Base-by-base conservation (phyloP, 2,888 invertebrate genomes). In the Drosophila macrospina region DNA sequence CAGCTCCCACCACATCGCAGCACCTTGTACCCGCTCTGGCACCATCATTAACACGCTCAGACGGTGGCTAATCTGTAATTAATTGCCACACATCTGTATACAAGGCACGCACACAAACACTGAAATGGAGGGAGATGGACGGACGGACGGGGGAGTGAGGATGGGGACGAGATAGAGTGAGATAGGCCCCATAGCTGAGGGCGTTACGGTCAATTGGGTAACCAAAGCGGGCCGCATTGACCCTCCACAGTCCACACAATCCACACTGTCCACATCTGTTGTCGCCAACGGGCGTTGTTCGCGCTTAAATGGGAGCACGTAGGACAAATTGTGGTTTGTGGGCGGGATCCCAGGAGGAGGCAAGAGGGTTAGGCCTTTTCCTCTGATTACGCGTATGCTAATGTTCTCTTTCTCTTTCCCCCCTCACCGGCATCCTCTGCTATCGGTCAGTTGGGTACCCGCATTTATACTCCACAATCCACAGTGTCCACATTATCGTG, bases 61-160 rank as follows among this genome's bases (percentile, higher is more conserved):
- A 51, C 52, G 74, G 62, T 74, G 84, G 79, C 73, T 89, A 87
- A 87, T 88, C 82, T 78, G 86, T 79, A 79, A 89, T 88, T 89
- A 87, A 89, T 83, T 83, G 84, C 61, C 75, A 70, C 79, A 86
- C 71, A 76, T 82, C 77, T 77, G 69, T 68, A 72, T 39, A 70
- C 82, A 69, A 55, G 55, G 62, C 83, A 75, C 89, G 74, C 86
- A 73, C 71, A 71, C 69, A 59, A 56, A 41, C 16, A 28, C 42
- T 42, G 41, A 32, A 4, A 48, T 11, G 1, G 15, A 32, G 28
- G 4, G 26, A 37, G 42, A 6, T 2, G 13, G 10, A 8, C n/a
- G n/a, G n/a, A 28, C 10, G 54, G 24, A 10, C 16, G 26, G n/a
- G 39, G 30, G 1, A 28, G n/a, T 6, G 10, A 16, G 36, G 0